Evolutionary conservation across 2,797 vertebrate genomes (phyloP), one percentile per base, ranked within the genome.

Genomic region (Scolopax rusticola): DNA sequence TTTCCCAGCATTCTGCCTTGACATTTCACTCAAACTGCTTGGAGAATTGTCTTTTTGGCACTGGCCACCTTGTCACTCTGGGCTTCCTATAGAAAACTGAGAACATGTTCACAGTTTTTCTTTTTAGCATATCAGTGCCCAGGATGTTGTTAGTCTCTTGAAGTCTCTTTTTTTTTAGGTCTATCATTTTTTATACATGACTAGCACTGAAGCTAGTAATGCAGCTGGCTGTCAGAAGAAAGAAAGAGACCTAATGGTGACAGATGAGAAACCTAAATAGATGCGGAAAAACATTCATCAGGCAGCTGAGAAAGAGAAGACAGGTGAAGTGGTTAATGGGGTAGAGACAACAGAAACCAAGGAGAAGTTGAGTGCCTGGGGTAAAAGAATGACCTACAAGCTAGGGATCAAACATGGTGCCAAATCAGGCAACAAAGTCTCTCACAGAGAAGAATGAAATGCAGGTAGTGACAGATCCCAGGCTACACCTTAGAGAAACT

Each of bases 161-260:
- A 21, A 48, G 53, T 48, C 12, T 63, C 25, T 54, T 57, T 60
- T 61, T 17, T 59, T 61, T 73, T 38, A 47, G 21, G 19, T 70
- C 67, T 76, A 59, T 63, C 33, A 76, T 82, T 69, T 79, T 12
- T 70, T 64, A 15, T 41, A 30, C 10, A 17, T 60, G 41, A 61
- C 40, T 67, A 79, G 19, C 53, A 64, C n/a, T 48, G 47, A 32
- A 51, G 28, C 27, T 75, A 74, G 28, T n/a, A 75, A 17, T 45
- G 45, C 36, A 53, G 61, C 19, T 2, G 1, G n/a, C 54, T 85
- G 16, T 21, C 15, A 54, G 24, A 75, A 73, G 33, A 74, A 75
- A 68, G 30, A 53, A 4, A 59, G n/a, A 88, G 24, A 64, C 19
- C 25, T 85, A 50, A 47, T 1, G 0, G 0, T 6, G 8, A 89